These are phyloP conservation scores for Apostichopus californicus DNA, from an alignment of 35 echinoderm and acorn worm genomes.

Conservation along the genomic window DNA sequence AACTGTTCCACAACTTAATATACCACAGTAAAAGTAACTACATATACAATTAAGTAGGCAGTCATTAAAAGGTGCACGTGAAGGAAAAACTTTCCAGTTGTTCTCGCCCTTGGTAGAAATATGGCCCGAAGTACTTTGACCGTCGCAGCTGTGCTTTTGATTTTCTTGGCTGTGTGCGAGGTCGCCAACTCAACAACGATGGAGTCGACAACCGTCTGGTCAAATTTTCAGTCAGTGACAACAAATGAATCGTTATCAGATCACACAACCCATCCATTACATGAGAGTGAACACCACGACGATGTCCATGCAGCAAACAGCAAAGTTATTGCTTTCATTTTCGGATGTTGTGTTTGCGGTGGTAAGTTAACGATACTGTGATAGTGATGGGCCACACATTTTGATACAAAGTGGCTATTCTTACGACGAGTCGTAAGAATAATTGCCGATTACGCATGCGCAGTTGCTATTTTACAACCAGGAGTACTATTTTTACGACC, in stretches of 20 bases:
- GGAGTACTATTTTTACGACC: too few species aligned
- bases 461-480: too few species aligned
- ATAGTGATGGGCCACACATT: too few species aligned
- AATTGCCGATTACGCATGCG: too few species aligned
- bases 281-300: neutral
- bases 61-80: neutral
- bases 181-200: neutral
- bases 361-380: constrained; percentile 36
- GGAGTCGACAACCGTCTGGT: neutral
- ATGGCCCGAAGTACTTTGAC: too few species aligned
- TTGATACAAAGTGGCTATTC: too few species aligned
- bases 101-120: too few species aligned
- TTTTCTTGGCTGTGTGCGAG: neutral
- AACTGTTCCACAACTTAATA: neutral
- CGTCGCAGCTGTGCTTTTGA: neutral
- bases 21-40: neutral
- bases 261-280: neutral
- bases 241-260: neutral
- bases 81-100: too few species aligned
- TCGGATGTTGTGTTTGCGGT: constrained; percentile 74
- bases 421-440: too few species aligned
- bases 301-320: constrained; percentile 2
- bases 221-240: neutral
- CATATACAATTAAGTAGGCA: neutral
- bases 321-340: constrained; percentile 63